Conservation (phyloP, 2,113 vertebrate genomes). For the Pao palembangensis region DNA sequence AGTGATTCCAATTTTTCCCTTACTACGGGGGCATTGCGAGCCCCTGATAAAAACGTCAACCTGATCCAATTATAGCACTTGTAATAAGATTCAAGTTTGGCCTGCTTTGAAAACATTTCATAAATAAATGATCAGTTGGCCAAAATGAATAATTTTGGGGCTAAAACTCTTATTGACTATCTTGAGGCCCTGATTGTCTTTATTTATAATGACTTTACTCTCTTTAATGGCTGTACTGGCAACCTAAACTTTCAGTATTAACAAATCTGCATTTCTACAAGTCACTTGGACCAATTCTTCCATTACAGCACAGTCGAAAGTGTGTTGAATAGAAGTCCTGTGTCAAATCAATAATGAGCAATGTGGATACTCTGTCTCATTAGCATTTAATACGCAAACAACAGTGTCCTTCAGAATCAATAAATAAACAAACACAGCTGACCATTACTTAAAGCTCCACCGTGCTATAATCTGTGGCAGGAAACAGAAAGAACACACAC, state of each 20-base stretch:
- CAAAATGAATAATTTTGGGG: neutral
- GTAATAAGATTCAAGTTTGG: slow-evolving; percentile 66
- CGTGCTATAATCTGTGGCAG: no score
- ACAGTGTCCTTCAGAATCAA: slow-evolving; percentile 8
- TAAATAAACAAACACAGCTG: neutral
- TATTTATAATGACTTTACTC: slow-evolving; percentile 12
- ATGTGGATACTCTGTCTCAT: slow-evolving; percentile 1
- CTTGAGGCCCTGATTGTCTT: slow-evolving; percentile 21
- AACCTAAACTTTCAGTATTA: no score
- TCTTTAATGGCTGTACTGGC: slow-evolving; percentile 13
- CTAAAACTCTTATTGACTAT: slow-evolving; percentile 45
- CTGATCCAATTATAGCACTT: slow-evolving; percentile 71
- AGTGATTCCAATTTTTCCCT: slow-evolving; percentile 66
- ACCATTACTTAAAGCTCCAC: slow-evolving; percentile 1
- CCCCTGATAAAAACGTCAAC: slow-evolving; percentile 71
- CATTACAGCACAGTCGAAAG: neutral
- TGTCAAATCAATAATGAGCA: no score
- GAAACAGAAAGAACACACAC: no score
- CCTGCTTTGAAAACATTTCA: slow-evolving; percentile 52
- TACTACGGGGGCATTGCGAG: slow-evolving; percentile 65
- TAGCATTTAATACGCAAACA: slow-evolving; percentile 23
- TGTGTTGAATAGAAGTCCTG: neutral
- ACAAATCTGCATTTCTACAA: no score
- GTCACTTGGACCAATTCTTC: no score
- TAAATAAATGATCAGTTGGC: slow-evolving; percentile 47